Base-by-base conservation (phyloP, 2,113 vertebrate species). In the Andinoacara biseriatus region DNA sequence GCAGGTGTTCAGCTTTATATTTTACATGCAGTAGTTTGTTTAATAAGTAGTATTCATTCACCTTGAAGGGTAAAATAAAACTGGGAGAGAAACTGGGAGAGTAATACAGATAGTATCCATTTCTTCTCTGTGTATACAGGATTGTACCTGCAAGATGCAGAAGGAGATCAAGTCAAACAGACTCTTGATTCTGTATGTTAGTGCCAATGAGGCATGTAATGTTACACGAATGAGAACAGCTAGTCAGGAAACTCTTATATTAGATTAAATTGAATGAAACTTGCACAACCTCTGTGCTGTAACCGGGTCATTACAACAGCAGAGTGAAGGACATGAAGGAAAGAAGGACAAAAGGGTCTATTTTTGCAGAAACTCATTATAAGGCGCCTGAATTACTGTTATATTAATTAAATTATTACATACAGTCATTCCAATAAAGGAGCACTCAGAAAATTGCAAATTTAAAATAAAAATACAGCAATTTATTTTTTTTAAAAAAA, bases 101-200 rank as follows among this genome's bases (percentile, higher is more conserved):
- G 22, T 57, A n/a, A 82, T 31, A 33, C 4, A 15, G 29, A 22
- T 7, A 31, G 24, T 80, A 35, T 76, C 65, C 13, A 49, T 75
- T 76, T 77, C 40, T 22, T 61, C 22, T 20, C 13, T 52, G 13
- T 43, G 40, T 10, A 38, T 58, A 46, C 17, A 75, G 33, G 54
- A 49, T 63, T 35, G 69, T 59, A 35, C 78, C 62, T 90, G 75
- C 57, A 81, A 43, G 13, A 57, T 31, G 17, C 80, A 81, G 88
- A 78, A 75, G 46, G 1, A 58, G 60, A 74, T 85, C 82, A 88
- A 90, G 20, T 18, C 62, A 90, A 91, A 90, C 80, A 87, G 43
- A 49, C 40, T 81, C 74, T 46, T 58, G 31, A 3, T 60, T 58
- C 24, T 74, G 75, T 22, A 58, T 60, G 24, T 26, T 38, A 60